Evolutionary conservation across 2,113 vertebrate genomes (phyloP).

Genomic region (Zeus faber): DNA sequence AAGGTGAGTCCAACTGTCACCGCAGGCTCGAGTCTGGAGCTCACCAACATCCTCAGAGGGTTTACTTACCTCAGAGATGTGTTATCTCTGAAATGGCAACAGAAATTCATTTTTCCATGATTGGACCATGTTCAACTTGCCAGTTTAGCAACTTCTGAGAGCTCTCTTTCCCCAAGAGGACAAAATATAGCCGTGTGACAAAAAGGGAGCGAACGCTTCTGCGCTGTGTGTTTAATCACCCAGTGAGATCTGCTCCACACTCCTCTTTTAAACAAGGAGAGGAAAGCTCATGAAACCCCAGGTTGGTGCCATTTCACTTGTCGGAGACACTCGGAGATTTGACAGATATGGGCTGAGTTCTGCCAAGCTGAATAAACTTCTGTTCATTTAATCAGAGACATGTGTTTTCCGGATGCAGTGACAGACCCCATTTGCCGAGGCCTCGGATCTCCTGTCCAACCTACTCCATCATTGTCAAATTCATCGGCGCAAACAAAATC

Average conservation of each 20-base stretch:
- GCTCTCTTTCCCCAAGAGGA: slow-evolving; percentile 10
- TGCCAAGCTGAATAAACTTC: not conserved
- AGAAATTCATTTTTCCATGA: slow-evolving; percentile 11
- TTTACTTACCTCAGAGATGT: slow-evolving; percentile 18
- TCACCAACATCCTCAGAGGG: slow-evolving; percentile 9
- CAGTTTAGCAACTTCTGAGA: slow-evolving; percentile 4
- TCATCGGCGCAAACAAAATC: slow-evolving; percentile 6
- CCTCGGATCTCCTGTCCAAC: not conserved
- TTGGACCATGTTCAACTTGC: slow-evolving; percentile 22
- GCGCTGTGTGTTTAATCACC: not conserved
- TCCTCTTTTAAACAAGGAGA: not conserved
- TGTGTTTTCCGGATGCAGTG: not conserved
- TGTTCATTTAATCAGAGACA: not conserved
- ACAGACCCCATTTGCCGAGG: not conserved
- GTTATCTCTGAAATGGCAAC: slow-evolving; percentile 16
- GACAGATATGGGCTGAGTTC: not conserved
- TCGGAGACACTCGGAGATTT: slow-evolving; percentile 5
- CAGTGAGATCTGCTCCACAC: not conserved
- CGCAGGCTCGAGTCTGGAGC: slow-evolving; percentile 39
- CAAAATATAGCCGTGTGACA: slow-evolving; percentile 1
- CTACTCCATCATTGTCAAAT: slow-evolving; percentile 4
- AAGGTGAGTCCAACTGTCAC: slow-evolving; percentile 50
- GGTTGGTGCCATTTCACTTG: too few relatives aligned
- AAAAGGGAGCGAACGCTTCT: slow-evolving; percentile 8
- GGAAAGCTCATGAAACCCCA: too few relatives aligned